These are phyloP conservation scores for Drosophila dives DNA, from an alignment of 2,888 invertebrate species.

Conservation along the genomic window DNA sequence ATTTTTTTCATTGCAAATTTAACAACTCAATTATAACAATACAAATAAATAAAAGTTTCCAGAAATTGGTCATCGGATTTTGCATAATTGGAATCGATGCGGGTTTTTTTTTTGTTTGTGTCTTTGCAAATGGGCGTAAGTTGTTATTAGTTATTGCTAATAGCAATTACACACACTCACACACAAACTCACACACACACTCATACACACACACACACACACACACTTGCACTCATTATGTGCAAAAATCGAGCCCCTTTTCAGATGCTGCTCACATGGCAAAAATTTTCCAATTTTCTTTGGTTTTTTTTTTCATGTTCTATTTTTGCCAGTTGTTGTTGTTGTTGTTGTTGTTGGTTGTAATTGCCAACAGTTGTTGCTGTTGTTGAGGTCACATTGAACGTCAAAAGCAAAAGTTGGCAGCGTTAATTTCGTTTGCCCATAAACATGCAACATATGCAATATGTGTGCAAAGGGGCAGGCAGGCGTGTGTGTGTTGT, in stretches of 20 bases:
- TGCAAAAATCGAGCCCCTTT: constrained; percentile 24
- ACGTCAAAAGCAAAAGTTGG: constrained; percentile 73
- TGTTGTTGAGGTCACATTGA: constrained; percentile 74
- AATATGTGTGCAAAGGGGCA: constrained; percentile 23
- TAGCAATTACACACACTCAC: constrained; percentile 39
- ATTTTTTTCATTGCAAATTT: background rate
- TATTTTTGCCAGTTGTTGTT: constrained; percentile 13
- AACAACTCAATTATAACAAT: background rate
- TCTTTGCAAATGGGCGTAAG: constrained; percentile 27
- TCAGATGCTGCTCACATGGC: constrained; percentile 38
- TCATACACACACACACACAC: constrained; percentile 20
- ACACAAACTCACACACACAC: constrained; percentile 16
- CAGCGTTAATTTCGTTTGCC: constrained; percentile 75
- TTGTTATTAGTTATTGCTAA: constrained; percentile 45
- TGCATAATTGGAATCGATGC: constrained; percentile 17
- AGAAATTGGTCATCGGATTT: background rate
- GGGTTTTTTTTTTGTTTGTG: constrained; percentile 1
- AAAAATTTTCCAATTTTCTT: constrained; percentile 63
- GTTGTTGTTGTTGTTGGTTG: constrained; percentile 43
- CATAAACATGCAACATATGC: constrained; percentile 80
- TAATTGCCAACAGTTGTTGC: constrained; percentile 62
- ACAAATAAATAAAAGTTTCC: background rate
- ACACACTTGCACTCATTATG: constrained; percentile 21
- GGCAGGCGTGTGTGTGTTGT: constrained; percentile 2
- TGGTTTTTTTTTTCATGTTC: constrained; percentile 40